Evolutionary conservation across 2,888 invertebrate species (phyloP).

Genomic region (Laspeyria flexula): DNA sequence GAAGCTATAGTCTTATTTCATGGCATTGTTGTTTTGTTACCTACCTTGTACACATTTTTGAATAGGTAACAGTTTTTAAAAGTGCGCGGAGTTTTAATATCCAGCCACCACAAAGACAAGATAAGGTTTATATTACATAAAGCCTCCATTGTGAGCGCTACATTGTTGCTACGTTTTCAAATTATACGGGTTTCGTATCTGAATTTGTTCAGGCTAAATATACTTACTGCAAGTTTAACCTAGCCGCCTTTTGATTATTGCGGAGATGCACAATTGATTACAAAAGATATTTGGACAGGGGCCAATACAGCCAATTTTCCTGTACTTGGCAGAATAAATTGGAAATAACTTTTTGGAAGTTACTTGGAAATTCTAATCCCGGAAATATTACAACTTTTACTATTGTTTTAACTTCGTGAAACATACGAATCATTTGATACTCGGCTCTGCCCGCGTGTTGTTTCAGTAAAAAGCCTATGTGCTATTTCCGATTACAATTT

Average conservation of each 20-base stretch:
- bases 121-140: slow-evolving; percentile 26
- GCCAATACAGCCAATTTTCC: slow-evolving; percentile 9
- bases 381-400: neutral
- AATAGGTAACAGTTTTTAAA: slow-evolving; percentile 4
- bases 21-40: slow-evolving; percentile 1
- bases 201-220: slow-evolving; percentile 26
- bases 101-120: slow-evolving; percentile 19
- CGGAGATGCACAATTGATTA: slow-evolving; percentile 8
- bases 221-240: slow-evolving; percentile 3
- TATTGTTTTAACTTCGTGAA: too few relatives aligned
- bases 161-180: slow-evolving; percentile 22
- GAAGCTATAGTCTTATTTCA: neutral
- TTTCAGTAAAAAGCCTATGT: too few relatives aligned
- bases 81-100: slow-evolving; percentile 26
- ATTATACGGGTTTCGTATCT: slow-evolving; percentile 22
- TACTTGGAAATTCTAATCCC: neutral
- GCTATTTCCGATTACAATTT: too few relatives aligned
- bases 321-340: neutral
- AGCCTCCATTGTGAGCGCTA: slow-evolving; percentile 21
- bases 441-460: too few relatives aligned
- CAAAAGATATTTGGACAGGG: slow-evolving; percentile 1
- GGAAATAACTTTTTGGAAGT: too few relatives aligned
- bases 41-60: neutral
- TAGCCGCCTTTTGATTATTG: slow-evolving; percentile 3
- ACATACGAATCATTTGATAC: too few relatives aligned